phyloP scores from a whole-genome alignment of 2,888 invertebrate genomes.

The Morinoia aosen region DNA sequence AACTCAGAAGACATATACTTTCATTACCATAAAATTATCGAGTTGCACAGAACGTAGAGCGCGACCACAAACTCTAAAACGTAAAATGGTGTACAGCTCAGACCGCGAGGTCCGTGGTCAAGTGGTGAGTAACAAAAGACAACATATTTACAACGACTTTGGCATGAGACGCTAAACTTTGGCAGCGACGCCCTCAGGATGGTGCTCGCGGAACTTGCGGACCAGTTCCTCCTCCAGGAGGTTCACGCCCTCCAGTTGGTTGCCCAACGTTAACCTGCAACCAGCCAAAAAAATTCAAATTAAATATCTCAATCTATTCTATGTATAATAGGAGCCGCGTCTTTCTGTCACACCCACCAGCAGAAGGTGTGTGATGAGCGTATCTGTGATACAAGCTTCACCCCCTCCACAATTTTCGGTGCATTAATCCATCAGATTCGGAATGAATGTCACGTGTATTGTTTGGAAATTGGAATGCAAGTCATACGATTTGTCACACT shows the following conservation, averaged over 20 bases:
- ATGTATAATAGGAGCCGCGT: no score
- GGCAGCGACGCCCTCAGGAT: constrained; percentile 83
- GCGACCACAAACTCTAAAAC: neutral
- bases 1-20: no score
- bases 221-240: constrained; percentile 93
- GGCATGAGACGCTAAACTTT: constrained; percentile 44
- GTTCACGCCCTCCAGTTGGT: constrained; percentile 95
- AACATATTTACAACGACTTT: neutral
- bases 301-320: neutral
- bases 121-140: neutral
- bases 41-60: neutral
- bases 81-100: neutral
- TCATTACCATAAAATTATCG: neutral
- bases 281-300: neutral
- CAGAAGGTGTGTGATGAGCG: no score
- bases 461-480: no score
- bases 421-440: no score
- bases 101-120: neutral
- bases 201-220: constrained; percentile 88
- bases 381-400: constrained; percentile 26
- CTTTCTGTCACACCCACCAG: no score
- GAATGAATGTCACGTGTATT: no score
- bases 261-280: constrained; percentile 84
- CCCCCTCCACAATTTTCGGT: no score
- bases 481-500: neutral